Evolutionary conservation across 2,888 invertebrate species (phyloP).

Genomic region (Dysmachus trigonus): DNA sequence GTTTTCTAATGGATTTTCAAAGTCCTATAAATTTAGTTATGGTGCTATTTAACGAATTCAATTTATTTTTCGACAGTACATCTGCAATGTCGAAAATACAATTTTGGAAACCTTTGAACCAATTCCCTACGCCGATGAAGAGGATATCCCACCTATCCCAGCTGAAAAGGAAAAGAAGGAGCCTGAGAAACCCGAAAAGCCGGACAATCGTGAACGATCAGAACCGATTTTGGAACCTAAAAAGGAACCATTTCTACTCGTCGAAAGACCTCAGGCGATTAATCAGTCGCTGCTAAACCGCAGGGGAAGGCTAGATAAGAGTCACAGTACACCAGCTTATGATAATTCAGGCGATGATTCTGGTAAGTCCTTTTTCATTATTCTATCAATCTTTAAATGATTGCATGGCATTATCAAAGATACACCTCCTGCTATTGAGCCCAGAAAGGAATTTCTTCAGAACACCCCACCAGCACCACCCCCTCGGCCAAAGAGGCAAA

Average conservation of each 20-base stretch:
- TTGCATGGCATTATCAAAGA: conserved; percentile 50
- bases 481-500: conserved; percentile 61
- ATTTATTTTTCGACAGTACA: conserved; percentile 42
- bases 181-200: not conserved
- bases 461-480: conserved; percentile 65
- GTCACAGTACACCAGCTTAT: conserved; percentile 84
- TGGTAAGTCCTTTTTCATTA: conserved; percentile 34
- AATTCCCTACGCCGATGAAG: conserved; percentile 64
- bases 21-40: too few relatives aligned
- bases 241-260: not conserved
- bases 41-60: not conserved
- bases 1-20: too few relatives aligned
- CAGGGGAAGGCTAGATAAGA: conserved; percentile 76
- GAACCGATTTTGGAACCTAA: conserved; percentile 1
- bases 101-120: conserved; percentile 64
- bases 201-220: not conserved
- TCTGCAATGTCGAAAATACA: conserved; percentile 62
- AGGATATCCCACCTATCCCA: conserved; percentile 50
- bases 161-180: not conserved
- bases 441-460: conserved; percentile 61
- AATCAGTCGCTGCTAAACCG: conserved; percentile 52
- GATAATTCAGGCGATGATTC: conserved; percentile 68
- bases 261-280: conserved; percentile 6
- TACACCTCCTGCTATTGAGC: conserved; percentile 63
- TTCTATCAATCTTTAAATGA: not conserved